Base-by-base conservation (phyloP, 2,797 vertebrate genomes). In the Silurus aristotelis region DNA sequence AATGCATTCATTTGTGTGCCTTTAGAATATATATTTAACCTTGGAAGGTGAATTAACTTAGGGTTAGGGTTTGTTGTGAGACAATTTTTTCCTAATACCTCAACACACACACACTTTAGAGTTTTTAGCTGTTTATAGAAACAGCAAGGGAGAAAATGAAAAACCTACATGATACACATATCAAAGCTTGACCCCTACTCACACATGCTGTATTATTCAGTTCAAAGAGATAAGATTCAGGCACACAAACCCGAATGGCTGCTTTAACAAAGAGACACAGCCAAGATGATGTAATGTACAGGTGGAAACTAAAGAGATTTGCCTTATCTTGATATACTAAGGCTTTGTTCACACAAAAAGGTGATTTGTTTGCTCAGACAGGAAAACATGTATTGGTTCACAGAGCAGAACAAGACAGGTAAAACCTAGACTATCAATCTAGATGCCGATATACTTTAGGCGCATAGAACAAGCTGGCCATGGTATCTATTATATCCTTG, bases 151-250 rank as follows among this genome's bases (percentile, higher is more conserved):
- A 79, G 52, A 68, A 9, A 43, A 12, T 48, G 31, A 66, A 7
- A 67, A 46, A 12, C n/a, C 14, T 22, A 61, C 79, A 27, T 77
- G 25, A 83, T 84, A 72, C 72, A 38, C 27, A 58, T 68, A 60
- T 20, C 63, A 77, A 66, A 58, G 43, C 60, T n/a, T 8, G 22
- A 43, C 55, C 38, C 52, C 17, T 61, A n/a, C 38, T 25, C 14
- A 6, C 48, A 38, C 27, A 64, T 46, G 43, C n/a, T 79, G 52
- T 61, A 71, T 78, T 84, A 84, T 58, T n/a, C 52, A 77, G 22
- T 61, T 48, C 31, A 71, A 79, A 71, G 17, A n/a, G 55, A 61
- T 70, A 71, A 80, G 78, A 80, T 8, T 80, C 38, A 8, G 43
- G 3, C 2, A 6, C 52, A 8, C 52, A 76, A 76, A 76, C 72